Evolutionary conservation across 2,797 vertebrate genomes (phyloP).

Genomic region (Telmatherina bonti): DNA sequence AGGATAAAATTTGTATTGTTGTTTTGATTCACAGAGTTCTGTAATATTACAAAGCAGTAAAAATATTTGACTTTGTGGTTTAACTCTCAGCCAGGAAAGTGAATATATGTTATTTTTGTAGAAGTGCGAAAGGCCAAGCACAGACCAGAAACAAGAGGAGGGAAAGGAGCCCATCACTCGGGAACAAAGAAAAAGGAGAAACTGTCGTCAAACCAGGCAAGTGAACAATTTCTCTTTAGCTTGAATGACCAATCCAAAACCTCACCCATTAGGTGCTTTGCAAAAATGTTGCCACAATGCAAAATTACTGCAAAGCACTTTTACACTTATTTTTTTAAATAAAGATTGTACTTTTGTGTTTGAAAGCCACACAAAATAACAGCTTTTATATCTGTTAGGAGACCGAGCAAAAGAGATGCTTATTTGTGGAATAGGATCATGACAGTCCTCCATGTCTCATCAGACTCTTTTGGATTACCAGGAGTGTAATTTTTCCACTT

Average conservation of each 20-base stretch:
- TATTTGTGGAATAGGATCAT: not conserved
- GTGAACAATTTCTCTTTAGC: not conserved
- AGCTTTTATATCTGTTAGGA: not conserved
- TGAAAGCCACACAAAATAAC: not conserved
- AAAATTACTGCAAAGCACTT: not conserved
- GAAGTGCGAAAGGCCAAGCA: slow-evolving; percentile 63
- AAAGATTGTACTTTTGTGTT: too few relatives aligned
- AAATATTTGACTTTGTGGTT: not conserved
- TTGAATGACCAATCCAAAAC: not conserved
- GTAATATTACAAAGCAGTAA: too few relatives aligned
- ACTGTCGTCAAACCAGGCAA: slow-evolving; percentile 65
- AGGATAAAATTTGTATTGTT: too few relatives aligned
- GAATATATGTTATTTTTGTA: slow-evolving; percentile 42
- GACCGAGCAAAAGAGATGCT: not conserved
- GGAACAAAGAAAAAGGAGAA: slow-evolving; percentile 77
- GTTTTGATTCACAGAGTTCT: not conserved
- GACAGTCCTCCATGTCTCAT: not conserved
- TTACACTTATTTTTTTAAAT: not conserved
- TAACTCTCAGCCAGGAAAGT: not conserved
- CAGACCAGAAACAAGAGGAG: slow-evolving; percentile 68
- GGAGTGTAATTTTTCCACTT: slow-evolving; percentile 12
- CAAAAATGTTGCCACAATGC: not conserved
- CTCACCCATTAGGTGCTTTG: not conserved
- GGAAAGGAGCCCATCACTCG: slow-evolving; percentile 64
- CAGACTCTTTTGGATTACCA: not conserved